Evolutionary conservation across 2,113 vertebrate species (phyloP).

Genomic region (Trematocara macrostoma): DNA sequence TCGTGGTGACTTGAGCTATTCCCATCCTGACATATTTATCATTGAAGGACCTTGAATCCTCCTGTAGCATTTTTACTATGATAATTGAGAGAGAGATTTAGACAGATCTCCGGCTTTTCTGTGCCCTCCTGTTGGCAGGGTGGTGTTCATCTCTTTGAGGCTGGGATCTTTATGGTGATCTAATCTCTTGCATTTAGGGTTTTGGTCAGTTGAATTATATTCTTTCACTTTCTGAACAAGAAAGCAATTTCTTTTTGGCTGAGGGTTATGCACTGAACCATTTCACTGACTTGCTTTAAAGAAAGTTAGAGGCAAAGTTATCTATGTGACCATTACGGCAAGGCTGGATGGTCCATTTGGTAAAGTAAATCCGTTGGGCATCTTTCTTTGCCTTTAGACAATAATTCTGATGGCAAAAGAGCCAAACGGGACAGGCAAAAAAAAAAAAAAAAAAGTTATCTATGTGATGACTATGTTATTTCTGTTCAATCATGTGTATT

Average conservation of each 20-base stretch:
- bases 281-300: constrained; percentile 9
- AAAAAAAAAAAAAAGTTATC: background rate
- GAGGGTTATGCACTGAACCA: constrained; percentile 26
- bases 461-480: background rate
- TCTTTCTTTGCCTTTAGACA: too few relatives aligned
- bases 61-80: constrained; percentile 6
- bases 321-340: background rate
- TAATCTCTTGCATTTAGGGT: constrained; percentile 40
- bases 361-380: too few relatives aligned
- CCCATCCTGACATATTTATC: constrained; percentile 34
- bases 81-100: constrained; percentile 37
- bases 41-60: constrained; percentile 30
- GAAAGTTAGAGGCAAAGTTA: constrained; percentile 14
- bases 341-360: too few relatives aligned
- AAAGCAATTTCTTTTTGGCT: constrained; percentile 41
- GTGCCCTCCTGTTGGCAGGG: constrained; percentile 8
- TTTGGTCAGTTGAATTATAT: constrained; percentile 52
- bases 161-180: constrained; percentile 29
- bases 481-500: background rate
- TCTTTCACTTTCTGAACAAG: constrained; percentile 49
- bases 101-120: constrained; percentile 23
- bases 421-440: too few relatives aligned
- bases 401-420: too few relatives aligned
- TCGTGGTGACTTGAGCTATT: constrained; percentile 18
- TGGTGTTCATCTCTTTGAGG: constrained; percentile 35